phyloP scores from a whole-genome alignment of 1,140 invertebrate genomes.

The Macrostomum lignano region DNA sequence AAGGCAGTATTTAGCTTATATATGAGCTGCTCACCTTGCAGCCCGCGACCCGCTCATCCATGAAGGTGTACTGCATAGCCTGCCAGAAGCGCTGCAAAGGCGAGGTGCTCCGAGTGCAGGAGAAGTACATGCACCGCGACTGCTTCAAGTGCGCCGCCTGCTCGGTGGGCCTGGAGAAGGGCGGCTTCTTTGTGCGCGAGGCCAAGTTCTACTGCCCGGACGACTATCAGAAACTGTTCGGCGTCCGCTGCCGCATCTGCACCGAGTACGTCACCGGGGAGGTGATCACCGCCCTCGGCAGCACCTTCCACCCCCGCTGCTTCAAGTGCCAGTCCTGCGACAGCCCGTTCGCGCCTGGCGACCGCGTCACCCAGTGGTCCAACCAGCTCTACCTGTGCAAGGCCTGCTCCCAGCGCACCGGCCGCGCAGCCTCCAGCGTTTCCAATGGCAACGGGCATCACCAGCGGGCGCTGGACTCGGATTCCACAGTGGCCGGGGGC shows the following conservation, averaged over 20 bases:
- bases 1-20: no score
- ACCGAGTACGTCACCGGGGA: conserved; percentile 69
- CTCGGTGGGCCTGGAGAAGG: conserved; percentile 50
- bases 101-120: conserved; percentile 65
- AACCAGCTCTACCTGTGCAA: no score
- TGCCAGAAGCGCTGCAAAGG: conserved; percentile 85
- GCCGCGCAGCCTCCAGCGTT: no score
- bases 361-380: no score
- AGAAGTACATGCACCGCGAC: conserved; percentile 78
- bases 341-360: no score
- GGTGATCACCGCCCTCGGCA: conserved; percentile 49
- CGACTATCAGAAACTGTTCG: conserved; percentile 66
- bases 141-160: conserved; percentile 58
- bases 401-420: no score
- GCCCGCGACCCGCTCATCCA: no score
- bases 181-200: conserved; percentile 58
- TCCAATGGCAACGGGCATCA: no score
- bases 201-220: conserved; percentile 60
- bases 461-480: no score
- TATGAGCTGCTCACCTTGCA: no score
- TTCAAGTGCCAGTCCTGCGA: conserved; percentile 70
- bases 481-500: no score
- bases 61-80: conserved; percentile 59
- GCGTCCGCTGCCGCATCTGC: conserved; percentile 60
- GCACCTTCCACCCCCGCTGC: conserved; percentile 69